These are phyloP conservation scores for Anthophora plumipes DNA, from an alignment of 2,888 invertebrate species.

Conservation along the genomic window DNA sequence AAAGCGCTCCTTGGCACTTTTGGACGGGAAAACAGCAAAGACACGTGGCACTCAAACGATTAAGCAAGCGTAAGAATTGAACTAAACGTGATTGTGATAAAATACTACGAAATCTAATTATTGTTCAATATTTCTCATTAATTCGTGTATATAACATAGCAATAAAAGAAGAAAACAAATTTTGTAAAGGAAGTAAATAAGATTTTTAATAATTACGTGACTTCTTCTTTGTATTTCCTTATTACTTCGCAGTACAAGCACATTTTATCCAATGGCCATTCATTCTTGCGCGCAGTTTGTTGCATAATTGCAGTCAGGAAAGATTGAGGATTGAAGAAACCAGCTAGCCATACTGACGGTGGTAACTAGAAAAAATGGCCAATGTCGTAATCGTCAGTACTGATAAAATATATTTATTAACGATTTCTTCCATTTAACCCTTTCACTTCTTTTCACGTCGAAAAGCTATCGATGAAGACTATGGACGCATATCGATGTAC, in stretches of 20 bases:
- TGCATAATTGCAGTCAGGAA: conserved; percentile 99
- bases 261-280: conserved; percentile 98
- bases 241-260: conserved; percentile 97
- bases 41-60: too few species aligned
- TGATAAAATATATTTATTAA: too few species aligned
- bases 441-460: too few species aligned
- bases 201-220: conserved; percentile 86
- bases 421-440: too few species aligned
- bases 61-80: too few species aligned
- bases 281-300: conserved; percentile 97
- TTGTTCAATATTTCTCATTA: neutral
- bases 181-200: neutral
- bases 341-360: conserved; percentile 95
- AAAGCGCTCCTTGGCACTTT: too few species aligned
- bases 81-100: neutral
- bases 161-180: neutral
- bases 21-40: too few species aligned
- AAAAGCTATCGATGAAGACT: too few species aligned
- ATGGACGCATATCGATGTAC: too few species aligned
- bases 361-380: conserved; percentile 87
- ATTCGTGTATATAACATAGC: neutral
- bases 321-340: conserved; percentile 98
- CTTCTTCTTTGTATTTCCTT: conserved; percentile 93
- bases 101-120: neutral
- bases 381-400: too few species aligned